These are phyloP conservation scores for Drosophila nannoptera DNA, from an alignment of 1,140 invertebrate species.

Conservation along the genomic window DNA sequence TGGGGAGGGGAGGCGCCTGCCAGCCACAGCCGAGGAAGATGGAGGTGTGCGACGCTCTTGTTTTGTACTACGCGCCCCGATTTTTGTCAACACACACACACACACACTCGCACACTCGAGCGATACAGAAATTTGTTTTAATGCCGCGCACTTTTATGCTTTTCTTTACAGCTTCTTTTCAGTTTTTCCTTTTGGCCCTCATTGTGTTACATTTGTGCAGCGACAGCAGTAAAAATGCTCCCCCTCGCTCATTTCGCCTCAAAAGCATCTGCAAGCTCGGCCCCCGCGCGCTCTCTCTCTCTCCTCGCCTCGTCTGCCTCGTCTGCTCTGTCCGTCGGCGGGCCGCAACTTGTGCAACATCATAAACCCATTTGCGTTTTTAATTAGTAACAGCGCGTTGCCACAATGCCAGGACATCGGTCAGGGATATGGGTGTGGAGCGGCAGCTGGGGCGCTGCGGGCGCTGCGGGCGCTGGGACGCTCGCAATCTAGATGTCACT, in stretches of 20 bases:
- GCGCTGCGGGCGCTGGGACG: background rate
- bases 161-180: constrained; percentile 73
- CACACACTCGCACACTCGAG: constrained; percentile 1
- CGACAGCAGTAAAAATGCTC: constrained; percentile 69
- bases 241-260: background rate
- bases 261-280: too few relatives aligned
- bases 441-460: constrained; percentile 5
- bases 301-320: background rate
- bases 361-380: constrained; percentile 77
- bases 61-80: constrained; percentile 56
- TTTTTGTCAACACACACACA: constrained; percentile 34
- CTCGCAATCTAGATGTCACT: constrained; percentile 50
- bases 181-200: constrained; percentile 23
- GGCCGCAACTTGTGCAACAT: constrained; percentile 74
- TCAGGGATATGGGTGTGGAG: constrained; percentile 47
- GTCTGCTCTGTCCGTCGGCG: constrained; percentile 25
- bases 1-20: too few relatives aligned
- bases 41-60: constrained; percentile 40
- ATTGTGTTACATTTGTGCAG: constrained; percentile 65
- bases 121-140: constrained; percentile 68
- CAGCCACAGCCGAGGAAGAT: background rate
- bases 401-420: constrained; percentile 48
- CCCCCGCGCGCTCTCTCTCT: too few relatives aligned
- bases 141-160: constrained; percentile 67
- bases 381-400: constrained; percentile 71